Base-by-base conservation (phyloP, 1,140 invertebrate species). In the Chymomyza costata region DNA sequence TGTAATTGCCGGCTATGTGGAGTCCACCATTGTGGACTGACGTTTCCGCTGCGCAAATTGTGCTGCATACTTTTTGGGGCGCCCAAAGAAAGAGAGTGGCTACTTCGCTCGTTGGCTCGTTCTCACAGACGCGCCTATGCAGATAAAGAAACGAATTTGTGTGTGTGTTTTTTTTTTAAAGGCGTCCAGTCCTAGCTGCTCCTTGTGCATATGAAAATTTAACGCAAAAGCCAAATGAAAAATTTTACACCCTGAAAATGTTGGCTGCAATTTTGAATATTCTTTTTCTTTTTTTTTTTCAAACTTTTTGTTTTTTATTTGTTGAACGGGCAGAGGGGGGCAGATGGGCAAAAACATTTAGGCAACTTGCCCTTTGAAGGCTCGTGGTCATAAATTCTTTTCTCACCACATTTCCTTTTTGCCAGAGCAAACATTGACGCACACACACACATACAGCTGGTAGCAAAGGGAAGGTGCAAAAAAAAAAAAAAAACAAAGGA, bases 311-410 rank as follows among this genome's bases (percentile, higher is more conserved):
- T 21, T 19, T 30, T 19, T 18, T 34, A 28, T 32, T n/a, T 15
- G 32, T 41, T n/a, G n/a, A n/a, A n/a, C n/a, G n/a, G n/a, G n/a
- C n/a, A n/a, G n/a, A n/a, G n/a, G n/a, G n/a, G n/a, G 44, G 51
- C 51, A 55, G 37, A 51, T 48, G 44, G 47, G 57, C 43, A 16
- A 74, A 78, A 76, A 70, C 71, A 78, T 78, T 78, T 80, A 78
- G 73, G 60, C 64, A 71, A 58, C 54, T 59, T 65, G 71, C 61
- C 71, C 80, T 82, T 73, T 65, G 71, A 64, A 78, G 68, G 80
- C 73, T 76, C 69, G 61, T 69, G 80, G 80, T 82, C 61, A 82
- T 82, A 82, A 82, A 82, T 82, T 82, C 80, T 81, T 55, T 78
- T 82, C 78, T 73, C 78, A 78, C 78, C 78, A 82, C 78, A 82